phyloP scores from a whole-genome alignment of 2,888 invertebrate genomes.

The Byasa hedistus region DNA sequence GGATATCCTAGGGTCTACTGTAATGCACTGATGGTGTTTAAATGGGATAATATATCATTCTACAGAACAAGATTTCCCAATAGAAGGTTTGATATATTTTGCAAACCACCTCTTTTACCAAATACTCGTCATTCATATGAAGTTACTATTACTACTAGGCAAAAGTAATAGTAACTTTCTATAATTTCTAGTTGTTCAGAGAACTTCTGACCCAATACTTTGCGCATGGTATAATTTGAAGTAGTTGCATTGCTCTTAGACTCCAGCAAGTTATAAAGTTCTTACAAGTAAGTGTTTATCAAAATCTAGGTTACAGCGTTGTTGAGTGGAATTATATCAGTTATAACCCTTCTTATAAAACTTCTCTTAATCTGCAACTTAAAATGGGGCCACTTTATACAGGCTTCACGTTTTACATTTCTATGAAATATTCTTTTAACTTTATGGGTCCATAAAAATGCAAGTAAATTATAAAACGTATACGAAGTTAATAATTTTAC shows the following conservation, averaged over 20 bases:
- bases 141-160: too few relatives aligned
- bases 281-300: constrained; percentile 9
- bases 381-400: not conserved
- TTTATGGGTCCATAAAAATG: too few relatives aligned
- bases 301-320: constrained; percentile 19
- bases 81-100: too few relatives aligned
- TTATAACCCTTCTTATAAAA: constrained; percentile 3
- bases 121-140: too few relatives aligned
- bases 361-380: constrained; percentile 13
- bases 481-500: too few relatives aligned
- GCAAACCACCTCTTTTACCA: too few relatives aligned
- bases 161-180: too few relatives aligned
- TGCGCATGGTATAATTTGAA: constrained; percentile 3
- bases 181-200: not conserved
- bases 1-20: too few relatives aligned
- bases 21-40: too few relatives aligned
- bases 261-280: constrained; percentile 1
- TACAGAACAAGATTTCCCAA: too few relatives aligned
- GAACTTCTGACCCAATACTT: not conserved
- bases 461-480: too few relatives aligned
- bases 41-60: too few relatives aligned
- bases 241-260: constrained; percentile 13
- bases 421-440: not conserved
- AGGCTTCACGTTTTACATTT: not conserved
- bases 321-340: constrained; percentile 12